Evolutionary conservation across 1,140 invertebrate genomes (phyloP).

Genomic region (Musca domestica): DNA sequence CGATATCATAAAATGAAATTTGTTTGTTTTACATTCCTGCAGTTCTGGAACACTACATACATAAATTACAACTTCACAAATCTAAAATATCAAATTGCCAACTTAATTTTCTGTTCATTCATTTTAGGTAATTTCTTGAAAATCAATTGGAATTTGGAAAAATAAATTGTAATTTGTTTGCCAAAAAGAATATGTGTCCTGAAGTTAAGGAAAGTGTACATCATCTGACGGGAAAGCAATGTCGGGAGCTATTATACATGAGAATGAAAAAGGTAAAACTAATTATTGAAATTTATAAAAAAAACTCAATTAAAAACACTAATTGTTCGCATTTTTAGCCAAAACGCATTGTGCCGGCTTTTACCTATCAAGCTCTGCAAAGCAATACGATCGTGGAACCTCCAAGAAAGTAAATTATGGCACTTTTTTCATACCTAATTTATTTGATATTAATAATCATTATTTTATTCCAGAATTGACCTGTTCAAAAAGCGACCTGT

Average conservation of each 20-base stretch:
- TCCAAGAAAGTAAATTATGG: constrained; percentile 53
- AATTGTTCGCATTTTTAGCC: constrained; percentile 28
- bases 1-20: too few relatives aligned
- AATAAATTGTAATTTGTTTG: too few relatives aligned
- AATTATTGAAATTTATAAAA: background rate
- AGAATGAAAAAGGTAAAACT: constrained; percentile 37
- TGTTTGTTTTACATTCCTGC: too few relatives aligned
- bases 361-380: constrained; percentile 74
- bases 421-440: background rate
- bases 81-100: too few relatives aligned
- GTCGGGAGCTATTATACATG: constrained; percentile 39
- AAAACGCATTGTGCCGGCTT: constrained; percentile 67
- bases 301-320: background rate
- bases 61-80: too few relatives aligned
- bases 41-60: too few relatives aligned
- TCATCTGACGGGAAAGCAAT: constrained; percentile 43
- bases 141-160: too few relatives aligned
- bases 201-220: background rate
- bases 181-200: background rate
- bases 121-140: too few relatives aligned
- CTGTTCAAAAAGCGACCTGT: constrained; percentile 41
- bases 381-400: constrained; percentile 68
- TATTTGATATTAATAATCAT: background rate
- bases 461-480: constrained; percentile 35
- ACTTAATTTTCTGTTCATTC: too few relatives aligned